Conservation (phyloP, 2,888 invertebrate species). For the Thera britannica region DNA sequence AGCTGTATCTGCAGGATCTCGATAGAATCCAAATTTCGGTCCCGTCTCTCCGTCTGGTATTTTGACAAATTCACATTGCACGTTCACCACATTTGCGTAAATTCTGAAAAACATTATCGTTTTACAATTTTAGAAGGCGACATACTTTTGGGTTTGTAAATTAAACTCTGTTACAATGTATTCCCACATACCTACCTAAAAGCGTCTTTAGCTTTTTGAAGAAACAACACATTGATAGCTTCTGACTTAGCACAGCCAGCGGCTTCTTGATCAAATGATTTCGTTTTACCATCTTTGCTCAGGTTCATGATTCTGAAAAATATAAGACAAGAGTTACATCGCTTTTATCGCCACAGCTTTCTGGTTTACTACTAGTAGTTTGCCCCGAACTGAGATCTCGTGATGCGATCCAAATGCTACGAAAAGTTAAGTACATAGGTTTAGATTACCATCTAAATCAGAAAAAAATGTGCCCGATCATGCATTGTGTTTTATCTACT, state of each 20-base stretch:
- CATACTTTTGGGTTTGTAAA: not conserved
- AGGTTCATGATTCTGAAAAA: constrained; percentile 65
- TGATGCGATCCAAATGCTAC: no score
- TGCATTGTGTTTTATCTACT: no score
- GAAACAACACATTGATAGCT: constrained; percentile 86
- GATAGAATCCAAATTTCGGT: constrained; percentile 47
- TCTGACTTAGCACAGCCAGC: constrained; percentile 90
- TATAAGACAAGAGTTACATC: not conserved
- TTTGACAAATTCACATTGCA: constrained; percentile 46
- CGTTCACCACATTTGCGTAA: constrained; percentile 53
- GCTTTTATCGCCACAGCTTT: not conserved
- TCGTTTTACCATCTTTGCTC: constrained; percentile 91
- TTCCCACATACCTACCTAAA: constrained; percentile 42
- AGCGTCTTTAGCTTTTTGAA: constrained; percentile 86
- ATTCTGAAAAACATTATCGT: constrained; percentile 43
- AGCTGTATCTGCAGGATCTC: constrained; percentile 44
- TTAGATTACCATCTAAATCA: no score
- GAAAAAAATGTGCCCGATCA: no score
- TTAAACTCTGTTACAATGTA: no score
- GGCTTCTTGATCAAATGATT: constrained; percentile 91
- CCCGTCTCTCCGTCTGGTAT: constrained; percentile 37
- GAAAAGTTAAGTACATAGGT: no score
- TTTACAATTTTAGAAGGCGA: not conserved
- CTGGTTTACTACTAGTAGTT: no score
- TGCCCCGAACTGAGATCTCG: no score